Evolutionary conservation across 1,140 invertebrate genomes (phyloP).

Genomic region (Zaprionus ornatus): DNA sequence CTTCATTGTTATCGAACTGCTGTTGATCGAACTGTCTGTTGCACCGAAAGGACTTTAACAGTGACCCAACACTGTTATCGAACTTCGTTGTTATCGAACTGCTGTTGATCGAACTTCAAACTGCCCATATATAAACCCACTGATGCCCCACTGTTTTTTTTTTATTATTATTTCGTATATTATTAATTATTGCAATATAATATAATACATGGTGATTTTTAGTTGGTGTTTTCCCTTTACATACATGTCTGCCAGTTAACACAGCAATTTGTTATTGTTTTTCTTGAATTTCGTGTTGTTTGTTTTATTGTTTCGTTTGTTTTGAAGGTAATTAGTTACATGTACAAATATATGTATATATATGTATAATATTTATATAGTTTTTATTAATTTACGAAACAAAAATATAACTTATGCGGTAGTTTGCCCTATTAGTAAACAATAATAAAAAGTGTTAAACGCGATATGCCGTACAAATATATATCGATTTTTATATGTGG

Average conservation of each 20-base stretch:
- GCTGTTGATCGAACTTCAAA: no score
- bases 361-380: constrained; percentile 1
- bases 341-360: constrained; percentile 1
- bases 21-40: no score
- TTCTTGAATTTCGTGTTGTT: background rate
- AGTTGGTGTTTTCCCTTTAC: constrained; percentile 48
- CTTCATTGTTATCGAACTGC: no score
- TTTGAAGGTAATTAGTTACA: constrained; percentile 34
- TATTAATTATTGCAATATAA: constrained; percentile 51
- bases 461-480: constrained; percentile 60
- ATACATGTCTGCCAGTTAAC: background rate
- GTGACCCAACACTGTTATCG: background rate
- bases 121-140: background rate
- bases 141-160: background rate
- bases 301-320: constrained; percentile 13
- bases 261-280: background rate
- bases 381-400: constrained; percentile 25
- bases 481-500: constrained; percentile 17
- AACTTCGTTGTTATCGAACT: no score
- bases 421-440: constrained; percentile 78
- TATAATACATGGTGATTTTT: constrained; percentile 73
- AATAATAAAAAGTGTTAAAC: constrained; percentile 75
- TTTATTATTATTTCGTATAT: constrained; percentile 29
- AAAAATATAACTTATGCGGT: constrained; percentile 58
- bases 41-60: background rate